Base-by-base conservation (phyloP, 2,113 vertebrate genomes). In the Cisticola juncidis region DNA sequence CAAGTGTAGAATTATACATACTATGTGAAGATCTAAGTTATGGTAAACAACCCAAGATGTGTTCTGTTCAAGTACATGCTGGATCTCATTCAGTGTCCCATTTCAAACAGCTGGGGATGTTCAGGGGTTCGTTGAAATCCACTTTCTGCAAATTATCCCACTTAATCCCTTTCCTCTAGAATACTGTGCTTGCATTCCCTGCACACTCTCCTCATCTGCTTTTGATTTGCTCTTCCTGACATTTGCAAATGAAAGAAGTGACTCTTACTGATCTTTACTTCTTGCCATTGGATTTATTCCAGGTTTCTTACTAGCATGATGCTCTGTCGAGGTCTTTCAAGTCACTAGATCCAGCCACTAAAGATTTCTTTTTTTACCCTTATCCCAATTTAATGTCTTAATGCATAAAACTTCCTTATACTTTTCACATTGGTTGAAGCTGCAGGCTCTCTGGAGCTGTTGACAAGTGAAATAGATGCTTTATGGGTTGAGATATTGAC, bases 221-320 rank as follows among this genome's bases (percentile, higher is more conserved):
- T 94, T 90, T 81, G 64, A 92, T 97, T 95, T 96, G 90, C 80
- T 94, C 68, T 93, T 96, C 76, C 68, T 95, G 92, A 93, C 72
- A 74, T 66, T 90, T 97, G 80, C 71, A 86, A 88, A 70, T 0
- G 2, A 82, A 85, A 90, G 24, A 57, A 96, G 68, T 93, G 29
- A 88, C 72, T 95, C 62, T 54, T 68, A 70, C 1, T 95, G 79
- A 88, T 93, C 91, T 88, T 94, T 81, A 50, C 35, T 89, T 45
- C 76, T 84, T 88, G 58, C 28, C 40, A 26, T 93, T 87, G 81
- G 71, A 86, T 96, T 96, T 95, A 45, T 85, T 94, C 64, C 85
- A 90, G 22, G 15, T 86, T 94, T 86, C 62, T 85, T 93, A 51
- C 36, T 80, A 94, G 51, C 25, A 53, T 13, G 26, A 25, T 82